A percentile compares a stretch with the other conserved stretches of the same genome.
These are phyloP conservation scores for Ditula angustiorana DNA, from an alignment of 2,888 invertebrate genomes.

Conservation along the genomic window DNA sequence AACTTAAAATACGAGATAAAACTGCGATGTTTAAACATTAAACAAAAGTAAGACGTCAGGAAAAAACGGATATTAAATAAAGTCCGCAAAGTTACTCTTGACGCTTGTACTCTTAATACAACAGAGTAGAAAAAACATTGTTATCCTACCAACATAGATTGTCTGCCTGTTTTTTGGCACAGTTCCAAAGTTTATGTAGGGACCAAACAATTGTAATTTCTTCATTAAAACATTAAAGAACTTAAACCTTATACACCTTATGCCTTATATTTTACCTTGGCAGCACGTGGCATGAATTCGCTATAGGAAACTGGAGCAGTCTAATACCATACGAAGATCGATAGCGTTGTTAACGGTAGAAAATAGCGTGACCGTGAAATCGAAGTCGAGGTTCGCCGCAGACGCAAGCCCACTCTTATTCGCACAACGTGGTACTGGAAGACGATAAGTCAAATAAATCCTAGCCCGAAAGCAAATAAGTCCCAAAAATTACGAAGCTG, in stretches of 20 bases:
- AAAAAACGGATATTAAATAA: constrained; percentile 13
- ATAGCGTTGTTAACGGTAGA: constrained; percentile 35
- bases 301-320: constrained; percentile 26
- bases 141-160: too few species aligned
- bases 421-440: background rate
- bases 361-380: constrained; percentile 38
- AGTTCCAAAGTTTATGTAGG: background rate
- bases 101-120: background rate
- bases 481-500: too few species aligned
- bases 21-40: constrained; percentile 26
- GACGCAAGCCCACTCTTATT: constrained; percentile 22
- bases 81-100: too few species aligned
- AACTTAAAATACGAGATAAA: constrained; percentile 25
- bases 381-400: constrained; percentile 26
- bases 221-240: background rate
- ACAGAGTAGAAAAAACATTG: background rate
- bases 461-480: too few species aligned
- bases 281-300: constrained; percentile 8
- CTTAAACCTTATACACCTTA: background rate
- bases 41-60: constrained; percentile 13
- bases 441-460: too few species aligned
- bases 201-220: too few species aligned
- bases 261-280: background rate
- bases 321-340: constrained; percentile 28
- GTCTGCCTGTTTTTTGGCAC: background rate